phyloP scores from a whole-genome alignment of 2,113 vertebrate genomes.

The Stercorarius parasiticus region DNA sequence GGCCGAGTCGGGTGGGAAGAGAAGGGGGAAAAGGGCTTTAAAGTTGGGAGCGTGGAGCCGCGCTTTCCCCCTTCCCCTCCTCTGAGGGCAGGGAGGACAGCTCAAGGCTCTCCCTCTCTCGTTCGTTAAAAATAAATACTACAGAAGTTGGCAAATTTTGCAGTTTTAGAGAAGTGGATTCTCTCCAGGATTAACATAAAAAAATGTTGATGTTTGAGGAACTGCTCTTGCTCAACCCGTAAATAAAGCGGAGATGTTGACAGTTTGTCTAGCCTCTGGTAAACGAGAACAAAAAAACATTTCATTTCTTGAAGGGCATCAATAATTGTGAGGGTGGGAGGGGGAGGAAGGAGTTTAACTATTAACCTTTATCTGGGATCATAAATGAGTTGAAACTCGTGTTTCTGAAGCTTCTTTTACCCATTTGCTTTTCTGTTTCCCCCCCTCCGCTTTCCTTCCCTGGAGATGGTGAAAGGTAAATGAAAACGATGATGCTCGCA shows the following conservation, averaged over 20 bases:
- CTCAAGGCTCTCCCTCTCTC: neutral
- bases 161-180: conserved; percentile 57
- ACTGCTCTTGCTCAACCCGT: conserved; percentile 54
- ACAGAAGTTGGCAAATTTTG: conserved; percentile 43
- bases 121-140: conserved; percentile 61
- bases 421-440: neutral
- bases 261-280: conserved; percentile 36
- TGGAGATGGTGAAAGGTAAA: conserved; percentile 38
- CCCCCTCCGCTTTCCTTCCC: neutral
- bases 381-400: conserved; percentile 21
- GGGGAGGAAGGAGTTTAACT: conserved; percentile 58
- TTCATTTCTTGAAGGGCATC: conserved; percentile 56
- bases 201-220: conserved; percentile 45
- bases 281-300: conserved; percentile 48
- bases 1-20: neutral
- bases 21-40: neutral
- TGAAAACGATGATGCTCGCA: neutral
- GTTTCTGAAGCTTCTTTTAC: conserved; percentile 5
- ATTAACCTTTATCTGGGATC: conserved; percentile 49
- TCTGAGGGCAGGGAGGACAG: neutral
- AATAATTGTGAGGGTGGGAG: conserved; percentile 25
- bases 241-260: conserved; percentile 52
- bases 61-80: neutral
- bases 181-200: conserved; percentile 41
- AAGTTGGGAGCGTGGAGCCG: neutral